These are phyloP conservation scores for Pelmatolapia mariae DNA, from an alignment of 2,113 vertebrate genomes.

Conservation along the genomic window DNA sequence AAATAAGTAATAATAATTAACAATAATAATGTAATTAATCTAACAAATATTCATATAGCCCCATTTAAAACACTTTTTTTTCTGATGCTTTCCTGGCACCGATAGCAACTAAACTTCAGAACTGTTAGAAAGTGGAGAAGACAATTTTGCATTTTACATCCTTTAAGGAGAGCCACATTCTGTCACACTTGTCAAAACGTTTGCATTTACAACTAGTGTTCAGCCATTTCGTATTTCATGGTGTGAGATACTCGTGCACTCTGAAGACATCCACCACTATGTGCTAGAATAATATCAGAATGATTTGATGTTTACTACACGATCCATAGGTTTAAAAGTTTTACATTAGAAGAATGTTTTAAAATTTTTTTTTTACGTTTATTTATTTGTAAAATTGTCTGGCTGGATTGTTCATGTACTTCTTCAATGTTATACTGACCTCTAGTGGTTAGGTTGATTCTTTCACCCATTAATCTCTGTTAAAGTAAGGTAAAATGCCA, in stretches of 20 bases:
- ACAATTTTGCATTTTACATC: neutral
- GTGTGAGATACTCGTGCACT: neutral
- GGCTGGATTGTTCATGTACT: neutral
- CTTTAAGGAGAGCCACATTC: neutral
- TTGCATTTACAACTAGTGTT: neutral
- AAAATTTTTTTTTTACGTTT: neutral
- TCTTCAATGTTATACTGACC: slow-evolving; percentile 26
- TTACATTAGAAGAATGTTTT: neutral
- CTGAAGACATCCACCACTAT: neutral
- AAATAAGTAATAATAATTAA: neutral
- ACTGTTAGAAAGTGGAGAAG: neutral
- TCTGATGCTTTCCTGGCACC: neutral
- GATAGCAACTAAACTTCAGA: neutral
- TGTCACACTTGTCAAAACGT: neutral
- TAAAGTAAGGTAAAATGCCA: neutral
- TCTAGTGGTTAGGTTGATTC: slow-evolving; percentile 35
- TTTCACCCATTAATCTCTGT: neutral
- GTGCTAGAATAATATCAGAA: neutral
- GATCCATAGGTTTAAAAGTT: neutral
- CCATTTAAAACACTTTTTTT: neutral
- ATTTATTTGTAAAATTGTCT: neutral
- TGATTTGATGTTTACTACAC: neutral
- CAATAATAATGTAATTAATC: neutral
- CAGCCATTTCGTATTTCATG: neutral
- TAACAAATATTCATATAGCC: neutral